A percentile compares a stretch with the other conserved stretches of the same genome.
Evolutionary conservation across 53 echinoderm and acorn worm species (phyloP).

Genomic region (Stichopus horrens): DNA sequence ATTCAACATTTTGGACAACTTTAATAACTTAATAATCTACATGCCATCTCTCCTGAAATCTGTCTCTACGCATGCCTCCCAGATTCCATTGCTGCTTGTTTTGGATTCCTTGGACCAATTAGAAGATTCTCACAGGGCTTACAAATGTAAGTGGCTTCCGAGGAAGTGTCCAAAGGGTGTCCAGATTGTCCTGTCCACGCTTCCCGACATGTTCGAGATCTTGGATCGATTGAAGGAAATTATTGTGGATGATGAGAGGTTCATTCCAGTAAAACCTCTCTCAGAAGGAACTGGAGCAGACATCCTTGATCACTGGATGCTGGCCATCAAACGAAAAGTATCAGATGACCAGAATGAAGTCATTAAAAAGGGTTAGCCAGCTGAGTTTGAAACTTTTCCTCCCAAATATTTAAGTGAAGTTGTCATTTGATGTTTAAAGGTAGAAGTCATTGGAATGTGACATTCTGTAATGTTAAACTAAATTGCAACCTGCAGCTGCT

Average conservation of each 20-base stretch:
- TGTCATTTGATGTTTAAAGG: too few relatives aligned
- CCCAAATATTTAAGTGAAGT: too few relatives aligned
- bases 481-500: too few relatives aligned
- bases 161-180: slow-evolving; percentile 71
- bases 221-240: slow-evolving; percentile 67
- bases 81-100: slow-evolving; percentile 63
- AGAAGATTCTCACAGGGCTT: slow-evolving; percentile 70
- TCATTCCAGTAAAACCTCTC: slow-evolving; percentile 68
- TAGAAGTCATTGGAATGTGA: too few relatives aligned
- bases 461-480: too few relatives aligned
- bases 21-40: slow-evolving; percentile 65
- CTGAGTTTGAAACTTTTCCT: too few relatives aligned
- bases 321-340: slow-evolving; percentile 65
- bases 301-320: slow-evolving; percentile 89
- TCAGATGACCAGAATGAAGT: slow-evolving; percentile 73
- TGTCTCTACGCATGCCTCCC: slow-evolving; percentile 62
- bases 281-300: slow-evolving; percentile 87
- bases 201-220: slow-evolving; percentile 83
- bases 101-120: slow-evolving; percentile 94
- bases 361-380: slow-evolving; percentile 68
- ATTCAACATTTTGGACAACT: slow-evolving; percentile 60
- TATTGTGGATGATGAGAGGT: slow-evolving; percentile 51
- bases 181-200: slow-evolving; percentile 76
- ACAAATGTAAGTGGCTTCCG: slow-evolving; percentile 84
- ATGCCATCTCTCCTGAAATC: slow-evolving; percentile 63